Base-by-base conservation (phyloP, 1,140 invertebrate species). In the Panagrolaimus sp. region DNA sequence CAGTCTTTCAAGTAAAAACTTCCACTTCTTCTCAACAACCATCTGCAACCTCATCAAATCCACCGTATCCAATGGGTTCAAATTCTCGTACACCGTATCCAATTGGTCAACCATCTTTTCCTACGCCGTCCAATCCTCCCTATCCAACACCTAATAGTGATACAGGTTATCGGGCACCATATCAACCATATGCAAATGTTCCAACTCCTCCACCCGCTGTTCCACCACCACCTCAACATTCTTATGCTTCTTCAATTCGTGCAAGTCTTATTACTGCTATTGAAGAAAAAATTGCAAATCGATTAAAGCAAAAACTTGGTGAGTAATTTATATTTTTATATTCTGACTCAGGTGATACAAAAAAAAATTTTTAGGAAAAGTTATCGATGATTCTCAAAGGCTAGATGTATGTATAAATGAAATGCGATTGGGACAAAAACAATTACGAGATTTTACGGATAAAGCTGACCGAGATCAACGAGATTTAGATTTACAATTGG, bases 181-280 rank as follows among this genome's bases (percentile, higher is more conserved):
- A 75, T 73, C 74, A 73, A 53, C 70, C 72, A 25, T 66, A 75
- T 62, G 46, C 53, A 65, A 65, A 63, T 67, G 46, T 73, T 9
- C 63, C 71, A 46, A 62, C 68, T 14, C 66, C 53, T 13, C 46
- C 46, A n/a, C 14, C 13, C 38, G 72, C 14, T 43, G 68, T 31
- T 25, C 51, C 70, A 65, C 67, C 69, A 47, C 68, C 72, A 8
- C 51, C 51, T 57, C 51, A 57, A 20, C 51, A 57, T 48, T 43
- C 66, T 42, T 65, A 31, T 45, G 20, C 16, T 14, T 61, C 75
- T n/a, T 44, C 70, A 27, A 92, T 98, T 61, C 89, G 91, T 79
- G 91, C 90, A 48, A 97, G 94, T 27, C 85, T 98, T 9, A 84
- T 96, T 1, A 93, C 92, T 62, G 95, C 94, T 16, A 91, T 96